A percentile compares a stretch with the other conserved stretches of the same genome.
Evolutionary conservation across 2,113 vertebrate species (phyloP).

Genomic region (Barbus barbus): DNA sequence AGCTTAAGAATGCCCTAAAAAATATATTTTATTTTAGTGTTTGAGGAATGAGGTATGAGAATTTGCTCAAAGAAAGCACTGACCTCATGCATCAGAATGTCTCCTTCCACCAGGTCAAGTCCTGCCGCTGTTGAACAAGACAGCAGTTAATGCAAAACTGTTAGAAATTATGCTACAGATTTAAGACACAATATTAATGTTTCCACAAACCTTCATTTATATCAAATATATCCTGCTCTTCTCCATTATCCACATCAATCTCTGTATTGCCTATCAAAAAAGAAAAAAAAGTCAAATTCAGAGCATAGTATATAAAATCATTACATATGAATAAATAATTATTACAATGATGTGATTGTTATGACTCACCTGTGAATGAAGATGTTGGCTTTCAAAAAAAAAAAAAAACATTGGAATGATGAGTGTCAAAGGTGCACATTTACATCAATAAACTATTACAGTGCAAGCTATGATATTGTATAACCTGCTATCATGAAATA

Average conservation of each 20-base stretch:
- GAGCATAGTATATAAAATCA: neutral
- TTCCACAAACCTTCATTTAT: constrained; percentile 82
- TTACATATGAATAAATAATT: neutral
- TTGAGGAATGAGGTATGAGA: neutral
- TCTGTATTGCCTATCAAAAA: constrained; percentile 55
- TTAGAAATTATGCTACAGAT: neutral
- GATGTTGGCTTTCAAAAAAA: constrained; percentile 39
- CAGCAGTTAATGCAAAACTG: constrained; percentile 5
- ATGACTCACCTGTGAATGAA: constrained; percentile 39
- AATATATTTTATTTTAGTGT: too few species aligned
- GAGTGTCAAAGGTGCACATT: neutral
- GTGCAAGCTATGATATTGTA: neutral
- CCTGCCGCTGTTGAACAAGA: constrained; percentile 73
- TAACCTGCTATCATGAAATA: too few species aligned
- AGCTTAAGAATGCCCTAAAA: too few species aligned
- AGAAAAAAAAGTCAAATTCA: too few species aligned
- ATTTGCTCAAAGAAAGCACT: constrained; percentile 59
- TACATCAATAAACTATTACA: neutral
- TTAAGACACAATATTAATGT: neutral
- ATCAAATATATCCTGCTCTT: constrained; percentile 82
- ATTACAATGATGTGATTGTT: neutral
- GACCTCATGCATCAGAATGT: constrained; percentile 77
- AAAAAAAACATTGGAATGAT: neutral
- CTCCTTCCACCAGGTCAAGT: constrained; percentile 85
- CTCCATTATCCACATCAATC: constrained; percentile 80